A percentile compares a stretch with the other conserved stretches of the same genome.
Conservation (phyloP, 2,888 invertebrate genomes). For the Gymnoscelis rufifasciata region DNA sequence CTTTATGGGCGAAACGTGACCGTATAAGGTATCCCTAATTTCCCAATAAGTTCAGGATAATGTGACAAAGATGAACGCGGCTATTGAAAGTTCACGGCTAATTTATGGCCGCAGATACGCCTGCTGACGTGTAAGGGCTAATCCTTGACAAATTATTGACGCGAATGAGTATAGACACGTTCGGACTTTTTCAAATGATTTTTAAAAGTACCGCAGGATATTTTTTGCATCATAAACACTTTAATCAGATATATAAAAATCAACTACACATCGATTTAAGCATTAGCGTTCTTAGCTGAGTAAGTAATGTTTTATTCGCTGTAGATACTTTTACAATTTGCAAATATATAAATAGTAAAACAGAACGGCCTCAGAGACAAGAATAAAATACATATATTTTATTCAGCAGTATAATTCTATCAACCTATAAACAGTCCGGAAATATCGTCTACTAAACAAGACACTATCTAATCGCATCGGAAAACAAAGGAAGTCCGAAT, state of each 20-base stretch:
- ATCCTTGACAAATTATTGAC: constrained; percentile 40
- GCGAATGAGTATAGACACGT: background rate
- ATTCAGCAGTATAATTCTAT: background rate
- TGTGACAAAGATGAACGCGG: constrained; percentile 64
- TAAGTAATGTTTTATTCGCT: too few relatives aligned
- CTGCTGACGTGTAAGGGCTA: constrained; percentile 31
- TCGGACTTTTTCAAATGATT: background rate
- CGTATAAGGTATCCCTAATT: constrained; percentile 64
- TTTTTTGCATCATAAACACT: too few relatives aligned
- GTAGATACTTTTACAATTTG: too few relatives aligned
- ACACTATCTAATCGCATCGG: constrained; percentile 42
- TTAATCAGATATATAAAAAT: too few relatives aligned
- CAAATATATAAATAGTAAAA: too few relatives aligned
- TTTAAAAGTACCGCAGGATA: background rate
- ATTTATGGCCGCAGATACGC: constrained; percentile 50
- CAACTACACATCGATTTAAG: too few relatives aligned
- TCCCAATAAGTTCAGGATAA: constrained; percentile 63
- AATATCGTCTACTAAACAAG: constrained; percentile 38
- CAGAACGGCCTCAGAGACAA: too few relatives aligned
- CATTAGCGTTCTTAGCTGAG: too few relatives aligned
- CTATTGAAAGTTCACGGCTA: constrained; percentile 51
- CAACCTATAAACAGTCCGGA: constrained; percentile 19
- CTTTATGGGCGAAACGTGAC: constrained; percentile 76
- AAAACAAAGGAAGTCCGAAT: constrained; percentile 32
- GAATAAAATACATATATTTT: background rate